These are phyloP conservation scores for Benitochromis conjunctus DNA, from an alignment of 2,113 vertebrate genomes.

Conservation along the genomic window DNA sequence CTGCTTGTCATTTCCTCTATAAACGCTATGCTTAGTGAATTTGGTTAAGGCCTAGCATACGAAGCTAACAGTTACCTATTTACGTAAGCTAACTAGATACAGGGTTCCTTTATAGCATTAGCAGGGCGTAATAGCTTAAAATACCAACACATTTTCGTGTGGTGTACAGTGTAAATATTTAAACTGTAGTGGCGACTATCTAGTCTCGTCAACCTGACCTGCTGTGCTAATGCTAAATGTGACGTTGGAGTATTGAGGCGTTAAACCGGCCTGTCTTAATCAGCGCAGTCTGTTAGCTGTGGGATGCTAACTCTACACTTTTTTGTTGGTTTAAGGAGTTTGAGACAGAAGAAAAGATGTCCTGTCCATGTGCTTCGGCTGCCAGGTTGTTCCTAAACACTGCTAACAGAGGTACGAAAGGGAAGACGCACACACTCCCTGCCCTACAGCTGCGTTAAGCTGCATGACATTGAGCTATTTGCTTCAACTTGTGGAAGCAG, in stretches of 20 bases:
- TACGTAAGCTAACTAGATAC: not conserved
- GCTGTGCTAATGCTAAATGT: constrained; percentile 51
- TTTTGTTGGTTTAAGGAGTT: constrained; percentile 11
- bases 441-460: not conserved
- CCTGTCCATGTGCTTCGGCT: constrained; percentile 72
- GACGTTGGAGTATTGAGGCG: constrained; percentile 41
- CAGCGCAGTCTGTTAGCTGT: not conserved
- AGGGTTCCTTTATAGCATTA: not conserved
- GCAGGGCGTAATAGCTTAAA: not conserved
- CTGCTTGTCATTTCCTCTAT: not conserved
- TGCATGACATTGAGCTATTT: constrained; percentile 24
- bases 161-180: not conserved
- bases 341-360: constrained; percentile 57
- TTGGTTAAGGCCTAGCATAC: constrained; percentile 36
- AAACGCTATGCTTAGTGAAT: not conserved
- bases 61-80: not conserved
- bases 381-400: constrained; percentile 67
- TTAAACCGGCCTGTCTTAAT: not conserved
- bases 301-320: not conserved
- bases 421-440: not conserved
- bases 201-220: not conserved
- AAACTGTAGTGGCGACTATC: not conserved
- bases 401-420: constrained; percentile 68
- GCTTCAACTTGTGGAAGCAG: not conserved
- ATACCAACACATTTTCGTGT: not conserved